Conservation (phyloP, 1,140 invertebrate genomes). For the Euwallacea fornicatus region DNA sequence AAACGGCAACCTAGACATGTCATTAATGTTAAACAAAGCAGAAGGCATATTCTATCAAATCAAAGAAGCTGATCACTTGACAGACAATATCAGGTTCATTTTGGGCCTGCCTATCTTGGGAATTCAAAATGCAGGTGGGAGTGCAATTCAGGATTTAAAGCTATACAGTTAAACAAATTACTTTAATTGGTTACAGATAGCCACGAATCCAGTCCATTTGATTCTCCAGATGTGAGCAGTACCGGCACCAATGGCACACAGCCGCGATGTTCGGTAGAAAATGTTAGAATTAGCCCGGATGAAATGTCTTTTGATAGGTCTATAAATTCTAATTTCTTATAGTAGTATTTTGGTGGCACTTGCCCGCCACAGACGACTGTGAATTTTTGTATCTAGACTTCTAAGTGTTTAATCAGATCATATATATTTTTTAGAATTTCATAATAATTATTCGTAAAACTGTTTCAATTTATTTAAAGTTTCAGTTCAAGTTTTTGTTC, state of each 20-base stretch:
- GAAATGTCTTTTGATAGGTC: conserved; percentile 45
- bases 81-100: conserved; percentile 67
- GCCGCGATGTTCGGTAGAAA: conserved; percentile 35
- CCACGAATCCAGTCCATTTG: conserved; percentile 39
- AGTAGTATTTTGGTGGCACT: conserved; percentile 14
- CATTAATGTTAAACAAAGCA: conserved; percentile 77
- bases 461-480: too few relatives aligned
- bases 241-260: conserved; percentile 16
- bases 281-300: conserved; percentile 43
- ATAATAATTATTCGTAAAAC: too few relatives aligned
- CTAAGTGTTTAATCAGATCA: too few relatives aligned
- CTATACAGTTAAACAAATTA: too few relatives aligned
- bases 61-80: conserved; percentile 66
- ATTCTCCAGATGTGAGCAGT: conserved; percentile 29
- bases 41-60: conserved; percentile 89
- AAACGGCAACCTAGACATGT: conserved; percentile 79
- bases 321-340: conserved; percentile 35
- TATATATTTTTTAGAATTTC: too few relatives aligned
- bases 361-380: neutral
- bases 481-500: too few relatives aligned
- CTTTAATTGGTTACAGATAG: conserved; percentile 16
- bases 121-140: neutral
- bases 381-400: conserved; percentile 10
- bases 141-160: too few relatives aligned
- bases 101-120: conserved; percentile 61